Evolutionary conservation across 2,888 invertebrate species (phyloP), one percentile per base, ranked within the genome.

Genomic region (Andricus quercusramuli): DNA sequence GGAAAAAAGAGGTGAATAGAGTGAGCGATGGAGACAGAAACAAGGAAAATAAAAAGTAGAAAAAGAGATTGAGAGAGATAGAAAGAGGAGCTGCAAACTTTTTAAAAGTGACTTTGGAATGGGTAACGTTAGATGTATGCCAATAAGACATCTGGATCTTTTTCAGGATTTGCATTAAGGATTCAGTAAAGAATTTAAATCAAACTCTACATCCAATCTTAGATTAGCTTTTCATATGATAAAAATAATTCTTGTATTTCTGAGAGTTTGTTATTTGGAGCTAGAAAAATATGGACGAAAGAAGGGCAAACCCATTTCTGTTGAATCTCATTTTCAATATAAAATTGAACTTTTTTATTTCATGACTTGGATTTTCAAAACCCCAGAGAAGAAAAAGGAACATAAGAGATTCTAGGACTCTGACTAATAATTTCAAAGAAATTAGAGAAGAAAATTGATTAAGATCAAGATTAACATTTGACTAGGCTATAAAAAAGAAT

Each of bases 91-190:
- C 74, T 82, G 78, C 25, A 83, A 86, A 87, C 87, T 90, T 89
- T 89, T 88, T 79, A 86, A 87, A 88, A 88, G 87, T 88, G 85
- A 85, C 87, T 84, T 83, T 84, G 84, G 84, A 87, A 88, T 84
- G 88, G 87, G 88, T 82, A 88, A 83, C 85, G 84, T 79, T 83
- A 80, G 82, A 79, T 82, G 80, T 76, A 78, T 82, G 47, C 77
- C 77, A 47, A 83, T 80, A 79, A 74, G 74, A 74, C 56, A 74
- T 74, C 51, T 74, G 32, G 29, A 37, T 25, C 25, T 51, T 74
- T 74, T 74, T 51, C 74, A 56, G 51, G 32, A n/a, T 74, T 74
- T 56, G 51, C 32, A 74, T 74, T 47, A 74, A 56, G 56, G 56
- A 74, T 74, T 74, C 51, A 56, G n/a, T 13, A 1, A 70, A 8